A percentile compares a stretch with the other conserved stretches of the same genome.
These are phyloP conservation scores for Lepidurus apus DNA, from an alignment of 1,140 invertebrate genomes.

Conservation along the genomic window DNA sequence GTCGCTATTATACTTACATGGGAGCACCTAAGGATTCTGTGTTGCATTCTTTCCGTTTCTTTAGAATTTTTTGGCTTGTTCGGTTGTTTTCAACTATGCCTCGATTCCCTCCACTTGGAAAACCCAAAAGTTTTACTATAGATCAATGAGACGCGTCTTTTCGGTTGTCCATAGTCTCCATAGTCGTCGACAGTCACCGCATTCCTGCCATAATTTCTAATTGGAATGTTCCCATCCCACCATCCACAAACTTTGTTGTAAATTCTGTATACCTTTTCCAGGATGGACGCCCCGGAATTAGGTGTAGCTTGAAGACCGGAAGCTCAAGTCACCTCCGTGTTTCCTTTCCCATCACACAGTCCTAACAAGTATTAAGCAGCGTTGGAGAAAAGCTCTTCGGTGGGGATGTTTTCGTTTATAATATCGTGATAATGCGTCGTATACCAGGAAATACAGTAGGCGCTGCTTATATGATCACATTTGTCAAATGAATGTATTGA, in stretches of 20 bases:
- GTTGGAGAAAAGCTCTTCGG: background rate
- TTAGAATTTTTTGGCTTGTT: too few relatives aligned
- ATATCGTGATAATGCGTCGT: background rate
- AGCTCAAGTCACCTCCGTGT: conserved; percentile 17
- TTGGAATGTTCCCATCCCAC: conserved; percentile 14
- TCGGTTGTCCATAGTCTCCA: background rate
- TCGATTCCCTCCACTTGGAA: background rate
- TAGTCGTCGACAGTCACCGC: background rate
- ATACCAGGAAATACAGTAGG: too few relatives aligned
- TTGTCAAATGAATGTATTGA: too few relatives aligned
- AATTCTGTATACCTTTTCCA: background rate
- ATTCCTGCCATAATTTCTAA: background rate
- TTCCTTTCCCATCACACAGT: conserved; percentile 10
- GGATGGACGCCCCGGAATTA: conserved; percentile 18
- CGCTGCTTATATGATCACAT: too few relatives aligned
- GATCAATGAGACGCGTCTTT: background rate
- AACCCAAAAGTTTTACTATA: background rate
- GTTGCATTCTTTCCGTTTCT: too few relatives aligned
- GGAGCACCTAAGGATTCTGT: too few relatives aligned
- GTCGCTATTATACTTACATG: too few relatives aligned
- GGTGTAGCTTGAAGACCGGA: background rate
- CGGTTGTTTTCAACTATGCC: too few relatives aligned
- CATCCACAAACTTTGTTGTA: background rate
- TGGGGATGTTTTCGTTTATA: background rate
- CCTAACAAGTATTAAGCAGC: background rate